Percentiles rank a stretch among this genome's conserved stretches.
These are phyloP conservation scores for Acrocephalus kingi DNA, from an alignment of 2,113 vertebrate genomes.

Conservation along the genomic window DNA sequence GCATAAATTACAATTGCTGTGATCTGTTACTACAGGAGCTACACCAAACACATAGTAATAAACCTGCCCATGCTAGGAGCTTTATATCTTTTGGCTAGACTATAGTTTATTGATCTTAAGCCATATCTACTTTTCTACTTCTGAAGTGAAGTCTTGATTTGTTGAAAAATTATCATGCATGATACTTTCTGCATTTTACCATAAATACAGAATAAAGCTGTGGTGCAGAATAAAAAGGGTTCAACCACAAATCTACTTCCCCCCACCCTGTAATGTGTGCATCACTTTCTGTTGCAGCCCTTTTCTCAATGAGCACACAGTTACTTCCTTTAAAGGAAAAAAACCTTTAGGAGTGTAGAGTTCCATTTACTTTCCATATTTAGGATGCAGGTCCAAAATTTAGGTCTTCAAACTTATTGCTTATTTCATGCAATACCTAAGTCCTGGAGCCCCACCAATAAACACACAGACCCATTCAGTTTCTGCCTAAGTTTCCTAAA, in stretches of 20 bases:
- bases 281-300: neutral
- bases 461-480: neutral
- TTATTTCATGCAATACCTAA: neutral
- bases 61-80: neutral
- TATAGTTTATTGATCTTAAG: neutral
- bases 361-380: neutral
- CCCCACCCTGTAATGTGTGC: accelerated
- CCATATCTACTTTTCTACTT: neutral
- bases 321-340: neutral
- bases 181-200: neutral
- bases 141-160: neutral
- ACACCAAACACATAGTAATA: neutral
- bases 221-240: neutral
- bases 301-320: neutral
- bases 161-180: neutral
- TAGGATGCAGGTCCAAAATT: neutral
- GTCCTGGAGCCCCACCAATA: neutral
- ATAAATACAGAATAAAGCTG: neutral
- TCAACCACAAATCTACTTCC: neutral
- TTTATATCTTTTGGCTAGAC: neutral
- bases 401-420: neutral
- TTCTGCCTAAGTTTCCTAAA: neutral
- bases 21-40: neutral
- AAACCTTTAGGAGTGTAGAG: neutral
- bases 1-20: neutral